Base-by-base conservation (phyloP, 2,888 invertebrate genomes). In the Epistrophe grossulariae region DNA sequence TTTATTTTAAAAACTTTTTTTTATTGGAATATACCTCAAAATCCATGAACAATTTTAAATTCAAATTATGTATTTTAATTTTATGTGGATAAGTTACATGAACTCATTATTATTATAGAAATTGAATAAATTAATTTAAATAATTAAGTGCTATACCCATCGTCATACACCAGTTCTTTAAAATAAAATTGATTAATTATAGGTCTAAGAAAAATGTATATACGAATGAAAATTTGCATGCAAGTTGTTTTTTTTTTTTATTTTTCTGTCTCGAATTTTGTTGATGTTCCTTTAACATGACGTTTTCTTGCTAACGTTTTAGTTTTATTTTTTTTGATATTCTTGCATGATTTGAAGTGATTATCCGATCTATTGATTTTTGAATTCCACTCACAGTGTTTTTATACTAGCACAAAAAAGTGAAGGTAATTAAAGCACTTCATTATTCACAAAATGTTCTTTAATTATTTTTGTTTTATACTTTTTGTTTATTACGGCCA, bases 301-400 rank as follows among this genome's bases (percentile, higher is more conserved):
- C n/a, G n/a, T 11, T 62, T 40, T 43, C 19, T 13, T 15, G 35
- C 15, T 13, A 5, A 4, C 5, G 60, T 8, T 17, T 62, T 10
- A 13, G 0, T 48, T 48, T 66, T 31, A 10, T 15, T 62, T 28
- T 66, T 45, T 10, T n/a, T 10, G 11, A n/a, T 4, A 60, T 24
- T 24, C 38, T 60, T 52, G 68, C 68, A 68, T 68, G 68, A 52
- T 38, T 38, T 2, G 15, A 7, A 52, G 38, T 52, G 15, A 52
- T 68, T 68, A 68, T 45, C 35, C 50, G 50, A 68, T 68, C 68
- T 35, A 68, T 68, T 68, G 68, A 68, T 68, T 68, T 68, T 50
- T 50, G 9, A 64, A 45, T 24, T 24, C 3, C 3, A 24, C 3
- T 24, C 40, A n/a, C n/a, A 66, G 64, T 66, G 31, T 24, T 66